Evolutionary conservation across 23 tunicate species (phyloP).

Genomic region (Styela plicata): DNA sequence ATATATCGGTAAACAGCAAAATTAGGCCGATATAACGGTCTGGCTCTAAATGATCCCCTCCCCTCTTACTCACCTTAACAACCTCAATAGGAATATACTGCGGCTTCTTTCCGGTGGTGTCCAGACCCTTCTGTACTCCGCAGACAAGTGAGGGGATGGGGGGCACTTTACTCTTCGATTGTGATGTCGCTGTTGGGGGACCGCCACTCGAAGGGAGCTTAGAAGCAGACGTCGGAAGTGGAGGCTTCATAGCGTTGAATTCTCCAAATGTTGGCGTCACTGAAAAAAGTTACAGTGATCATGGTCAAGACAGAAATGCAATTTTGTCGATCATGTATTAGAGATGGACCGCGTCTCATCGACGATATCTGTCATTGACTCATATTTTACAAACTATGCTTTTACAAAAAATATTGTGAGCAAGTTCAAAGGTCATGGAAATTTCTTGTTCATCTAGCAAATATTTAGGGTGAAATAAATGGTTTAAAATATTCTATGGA

Average conservation of each 20-base stretch:
- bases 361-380: too few relatives aligned
- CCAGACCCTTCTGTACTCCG: slow-evolving; percentile 59
- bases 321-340: too few relatives aligned
- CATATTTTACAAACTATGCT: too few relatives aligned
- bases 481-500: too few relatives aligned
- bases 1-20: too few relatives aligned
- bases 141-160: slow-evolving; percentile 86
- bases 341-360: too few relatives aligned
- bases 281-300: not conserved
- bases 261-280: slow-evolving; percentile 12
- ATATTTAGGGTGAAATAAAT: too few relatives aligned
- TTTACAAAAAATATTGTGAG: too few relatives aligned
- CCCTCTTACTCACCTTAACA: slow-evolving; percentile 74
- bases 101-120: slow-evolving; percentile 67
- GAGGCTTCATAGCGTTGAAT: slow-evolving; percentile 21
- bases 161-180: slow-evolving; percentile 27
- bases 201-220: not conserved
- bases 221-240: not conserved
- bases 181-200: not conserved
- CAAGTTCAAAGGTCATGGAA: too few relatives aligned
- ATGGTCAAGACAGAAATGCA: not conserved
- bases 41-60: too few relatives aligned
- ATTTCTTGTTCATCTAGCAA: too few relatives aligned
- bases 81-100: slow-evolving; percentile 65
- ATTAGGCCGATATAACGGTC: too few relatives aligned